Conservation (phyloP, 2,888 invertebrate genomes). For the Thera britannica region DNA sequence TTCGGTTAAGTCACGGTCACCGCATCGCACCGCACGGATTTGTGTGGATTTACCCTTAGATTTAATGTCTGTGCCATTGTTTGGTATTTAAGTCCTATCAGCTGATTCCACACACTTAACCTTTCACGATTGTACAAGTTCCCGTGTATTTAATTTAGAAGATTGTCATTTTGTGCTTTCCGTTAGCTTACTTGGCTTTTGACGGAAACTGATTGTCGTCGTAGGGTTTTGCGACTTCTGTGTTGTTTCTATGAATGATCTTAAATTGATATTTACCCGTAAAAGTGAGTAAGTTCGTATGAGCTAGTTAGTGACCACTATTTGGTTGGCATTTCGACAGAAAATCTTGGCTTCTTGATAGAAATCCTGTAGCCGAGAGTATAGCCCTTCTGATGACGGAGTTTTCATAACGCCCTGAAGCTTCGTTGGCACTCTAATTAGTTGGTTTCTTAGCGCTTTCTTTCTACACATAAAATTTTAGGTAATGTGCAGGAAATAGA, state of each 20-base stretch:
- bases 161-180: constrained; percentile 38
- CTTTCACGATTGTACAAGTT: constrained; percentile 75
- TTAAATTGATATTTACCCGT: no score
- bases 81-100: constrained; percentile 80
- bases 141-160: constrained; percentile 41
- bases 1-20: not conserved
- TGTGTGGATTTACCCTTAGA: constrained; percentile 36
- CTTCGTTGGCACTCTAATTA: no score
- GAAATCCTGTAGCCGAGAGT: no score
- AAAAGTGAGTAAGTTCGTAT: no score
- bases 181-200: constrained; percentile 28
- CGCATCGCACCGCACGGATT: constrained; percentile 1
- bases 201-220: constrained; percentile 28
- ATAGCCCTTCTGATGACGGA: no score
- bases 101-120: constrained; percentile 75
- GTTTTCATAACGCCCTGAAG: no score
- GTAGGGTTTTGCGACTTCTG: constrained; percentile 9
- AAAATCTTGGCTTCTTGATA: no score
- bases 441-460: no score
- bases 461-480: no score
- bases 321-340: no score
- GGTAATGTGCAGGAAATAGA: no score
- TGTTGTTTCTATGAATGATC: constrained; percentile 11
- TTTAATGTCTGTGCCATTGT: constrained; percentile 67
- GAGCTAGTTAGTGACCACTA: no score